A percentile compares a stretch with the other conserved stretches of the same genome.
phyloP scores from a whole-genome alignment of 2,113 vertebrate species.

The Cyanoliseus patagonus region DNA sequence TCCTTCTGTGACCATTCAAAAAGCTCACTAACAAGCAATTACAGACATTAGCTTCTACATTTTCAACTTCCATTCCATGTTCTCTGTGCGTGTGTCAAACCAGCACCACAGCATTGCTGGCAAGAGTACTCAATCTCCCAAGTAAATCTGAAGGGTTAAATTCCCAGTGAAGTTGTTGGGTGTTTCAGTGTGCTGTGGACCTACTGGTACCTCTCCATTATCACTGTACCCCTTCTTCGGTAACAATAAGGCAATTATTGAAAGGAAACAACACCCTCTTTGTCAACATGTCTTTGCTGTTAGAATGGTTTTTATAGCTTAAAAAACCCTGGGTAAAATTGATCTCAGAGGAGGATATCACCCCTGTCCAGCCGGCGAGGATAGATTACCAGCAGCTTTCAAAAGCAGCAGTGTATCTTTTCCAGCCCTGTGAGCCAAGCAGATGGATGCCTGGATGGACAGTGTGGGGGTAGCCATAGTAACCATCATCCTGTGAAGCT shows the following conservation, averaged over 20 bases:
- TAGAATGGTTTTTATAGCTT: constrained; percentile 12
- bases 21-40: not conserved
- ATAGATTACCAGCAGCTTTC: constrained; percentile 74
- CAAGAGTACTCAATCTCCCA: not conserved
- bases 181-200: not conserved
- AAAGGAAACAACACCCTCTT: not conserved
- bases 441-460: constrained; percentile 76
- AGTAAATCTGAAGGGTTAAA: not conserved
- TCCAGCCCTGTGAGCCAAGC: constrained; percentile 71
- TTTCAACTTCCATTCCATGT: not conserved
- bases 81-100: not conserved
- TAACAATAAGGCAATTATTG: not conserved
- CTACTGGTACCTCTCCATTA: constrained; percentile 20
- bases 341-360: constrained; percentile 51
- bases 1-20: not conserved
- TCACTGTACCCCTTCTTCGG: not conserved
- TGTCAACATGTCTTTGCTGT: not conserved
- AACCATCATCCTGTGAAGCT: constrained; percentile 74
- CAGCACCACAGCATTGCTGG: accelerated
- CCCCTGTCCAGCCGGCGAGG: constrained; percentile 15
- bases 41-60: not conserved
- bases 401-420: constrained; percentile 73
- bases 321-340: constrained; percentile 30
- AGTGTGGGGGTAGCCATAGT: constrained; percentile 75
- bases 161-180: not conserved